phyloP scores from a whole-genome alignment of 2,888 invertebrate species.

The Sialis fuliginosa region DNA sequence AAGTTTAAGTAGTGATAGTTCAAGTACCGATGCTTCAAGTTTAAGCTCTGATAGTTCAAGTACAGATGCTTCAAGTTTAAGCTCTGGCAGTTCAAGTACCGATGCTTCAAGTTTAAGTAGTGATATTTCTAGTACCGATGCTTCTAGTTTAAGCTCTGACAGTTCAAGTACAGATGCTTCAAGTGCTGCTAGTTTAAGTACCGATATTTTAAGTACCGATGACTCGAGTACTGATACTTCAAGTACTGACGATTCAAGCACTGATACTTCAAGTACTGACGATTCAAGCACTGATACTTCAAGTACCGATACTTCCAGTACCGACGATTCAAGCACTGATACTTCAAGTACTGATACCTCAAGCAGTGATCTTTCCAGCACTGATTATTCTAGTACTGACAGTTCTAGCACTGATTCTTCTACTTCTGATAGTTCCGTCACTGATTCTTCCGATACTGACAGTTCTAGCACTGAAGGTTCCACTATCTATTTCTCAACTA shows the following conservation, averaged over 20 bases:
- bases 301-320: conserved; percentile 8
- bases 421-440: conserved; percentile 6
- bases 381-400: conserved; percentile 1
- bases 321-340: conserved; percentile 2
- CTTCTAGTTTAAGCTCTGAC: neutral
- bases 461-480: conserved; percentile 6
- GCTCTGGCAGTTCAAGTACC: neutral
- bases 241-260: neutral
- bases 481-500: conserved; percentile 6
- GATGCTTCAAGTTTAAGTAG: neutral
- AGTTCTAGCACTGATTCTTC: conserved; percentile 5
- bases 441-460: conserved; percentile 4
- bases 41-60: neutral
- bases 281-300: conserved; percentile 3
- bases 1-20: conserved; percentile 13
- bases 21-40: conserved; percentile 6
- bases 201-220: conserved; percentile 5
- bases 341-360: conserved; percentile 5
- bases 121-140: neutral
- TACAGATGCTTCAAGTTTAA: neutral
- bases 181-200: conserved; percentile 3
- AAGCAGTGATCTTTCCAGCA: conserved; percentile 8
- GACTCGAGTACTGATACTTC: conserved; percentile 3
- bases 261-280: conserved; percentile 5
- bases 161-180: neutral